Evolutionary conservation across 30 jellyfish, hydroid and myxozoan genomes (phyloP), one percentile per base, ranked within the genome.

Genomic region (Haliclystus octoradiatus): DNA sequence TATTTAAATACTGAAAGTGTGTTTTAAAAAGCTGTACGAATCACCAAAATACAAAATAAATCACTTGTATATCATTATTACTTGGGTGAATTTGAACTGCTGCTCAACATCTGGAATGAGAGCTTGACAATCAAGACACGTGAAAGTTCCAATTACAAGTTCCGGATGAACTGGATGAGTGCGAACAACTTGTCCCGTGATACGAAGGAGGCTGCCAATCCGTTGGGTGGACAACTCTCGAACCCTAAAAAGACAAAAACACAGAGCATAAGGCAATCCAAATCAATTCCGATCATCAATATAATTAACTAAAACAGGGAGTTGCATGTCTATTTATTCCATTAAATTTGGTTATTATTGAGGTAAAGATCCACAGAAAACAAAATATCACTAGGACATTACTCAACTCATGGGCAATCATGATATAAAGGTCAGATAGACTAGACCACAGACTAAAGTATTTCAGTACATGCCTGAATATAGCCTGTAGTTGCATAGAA

Each of bases 121-220:
- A 9, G 97, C 84, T 47, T 83, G 97, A 61, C 99, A 93, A 50
- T 93, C 99, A 28, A 85, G 77, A 62, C 99, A 93, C 28, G 65
- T 50, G 64, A 93, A 93, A 3, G 99, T 93, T 46, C 97, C 99
- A 78, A 93, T 81, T 31, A 93, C 95, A 32, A 93, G 93, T 32
- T 84, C 97, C 14, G 99, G 99, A 71, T 93, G 97, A 31, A 93
- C 99, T 26, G 99, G 99, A 65, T 85, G 99, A 1, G 99, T 85
- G 31, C 99, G 68, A 7, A 93, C 99, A 65, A 93, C 99, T 73
- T 93, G 99, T 5, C 99, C 99, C 68, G 93, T 80, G 33, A 93
- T 93, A 25, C 97, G 93, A 49, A 93, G 62, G 22, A 93, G 79
- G 1, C 95, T 23, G 15, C 99, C 99, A 84, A 93, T 85, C 50